phyloP scores from a whole-genome alignment of 2,113 vertebrate species.

The Coptodon bakossiorum region DNA sequence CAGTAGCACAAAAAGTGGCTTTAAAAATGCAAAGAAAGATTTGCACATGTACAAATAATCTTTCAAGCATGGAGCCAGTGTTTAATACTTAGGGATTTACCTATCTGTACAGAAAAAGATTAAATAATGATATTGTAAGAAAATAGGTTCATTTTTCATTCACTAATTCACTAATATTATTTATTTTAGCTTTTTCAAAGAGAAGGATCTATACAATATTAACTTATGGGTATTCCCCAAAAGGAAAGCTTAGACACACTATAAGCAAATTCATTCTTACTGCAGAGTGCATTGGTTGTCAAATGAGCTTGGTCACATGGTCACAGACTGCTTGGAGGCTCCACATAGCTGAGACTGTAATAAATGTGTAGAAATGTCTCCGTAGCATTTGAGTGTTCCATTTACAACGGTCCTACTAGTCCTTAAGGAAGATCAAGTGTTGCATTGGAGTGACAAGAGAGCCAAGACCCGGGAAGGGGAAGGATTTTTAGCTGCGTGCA shows the following conservation, averaged over 20 bases:
- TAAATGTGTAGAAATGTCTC: conserved; percentile 1
- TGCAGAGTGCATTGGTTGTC: neutral
- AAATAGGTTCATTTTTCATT: neutral
- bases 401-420: neutral
- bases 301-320: neutral
- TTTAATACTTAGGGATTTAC: neutral
- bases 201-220: neutral
- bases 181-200: neutral
- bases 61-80: neutral
- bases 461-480: neutral
- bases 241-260: conserved; percentile 1
- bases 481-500: neutral
- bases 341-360: neutral
- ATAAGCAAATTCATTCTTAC: neutral
- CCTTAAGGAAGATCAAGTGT: neutral
- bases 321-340: neutral
- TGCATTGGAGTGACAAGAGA: neutral
- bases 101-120: neutral
- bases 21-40: neutral
- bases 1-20: rapidly evolving
- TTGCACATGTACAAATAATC: neutral
- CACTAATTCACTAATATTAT: neutral
- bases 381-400: neutral
- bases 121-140: neutral
- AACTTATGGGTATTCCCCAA: conserved; percentile 14